Evolutionary conservation across 1,140 invertebrate genomes (phyloP).

Genomic region (Trichonephila inaurata): DNA sequence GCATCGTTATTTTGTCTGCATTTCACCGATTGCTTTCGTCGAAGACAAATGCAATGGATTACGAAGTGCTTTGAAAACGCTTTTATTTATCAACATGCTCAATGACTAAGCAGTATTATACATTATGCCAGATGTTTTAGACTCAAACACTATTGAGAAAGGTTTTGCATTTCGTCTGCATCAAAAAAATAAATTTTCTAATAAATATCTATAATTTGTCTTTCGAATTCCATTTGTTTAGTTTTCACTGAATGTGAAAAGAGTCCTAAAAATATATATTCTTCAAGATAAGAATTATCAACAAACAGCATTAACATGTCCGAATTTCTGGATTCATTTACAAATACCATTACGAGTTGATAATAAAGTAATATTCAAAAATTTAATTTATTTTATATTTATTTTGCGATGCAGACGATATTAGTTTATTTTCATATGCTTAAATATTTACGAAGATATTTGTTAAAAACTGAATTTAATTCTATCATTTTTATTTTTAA

Average conservation of each 20-base stretch:
- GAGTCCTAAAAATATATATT: not conserved
- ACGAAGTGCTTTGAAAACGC: not conserved
- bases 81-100: slow-evolving; percentile 9
- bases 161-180: not conserved
- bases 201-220: not conserved
- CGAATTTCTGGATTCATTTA: no score
- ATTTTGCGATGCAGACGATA: no score
- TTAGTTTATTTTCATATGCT: no score
- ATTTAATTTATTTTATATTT: no score
- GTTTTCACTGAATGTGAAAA: not conserved
- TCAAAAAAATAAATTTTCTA: no score
- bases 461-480: no score
- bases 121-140: slow-evolving; percentile 22
- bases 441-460: no score
- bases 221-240: not conserved
- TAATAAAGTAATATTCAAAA: no score
- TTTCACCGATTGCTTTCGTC: not conserved
- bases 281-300: no score
- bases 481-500: no score
- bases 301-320: no score
- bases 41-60: not conserved
- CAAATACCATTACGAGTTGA: no score
- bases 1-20: not conserved
- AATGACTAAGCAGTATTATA: not conserved
- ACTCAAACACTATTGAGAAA: not conserved